These are phyloP conservation scores for Silvanus unidentatus DNA, from an alignment of 2,888 invertebrate genomes.

Conservation along the genomic window DNA sequence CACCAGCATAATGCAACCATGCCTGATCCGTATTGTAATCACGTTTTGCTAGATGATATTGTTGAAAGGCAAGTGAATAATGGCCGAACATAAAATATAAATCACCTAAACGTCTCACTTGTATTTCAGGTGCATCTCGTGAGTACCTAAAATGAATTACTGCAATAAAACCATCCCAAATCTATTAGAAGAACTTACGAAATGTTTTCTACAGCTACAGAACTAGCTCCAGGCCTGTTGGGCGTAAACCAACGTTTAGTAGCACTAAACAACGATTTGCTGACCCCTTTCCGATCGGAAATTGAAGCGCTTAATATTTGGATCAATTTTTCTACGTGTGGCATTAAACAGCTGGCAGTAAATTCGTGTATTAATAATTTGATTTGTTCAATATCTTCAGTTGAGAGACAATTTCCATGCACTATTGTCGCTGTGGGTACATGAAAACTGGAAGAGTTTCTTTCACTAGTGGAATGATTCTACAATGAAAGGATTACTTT, in stretches of 20 bases:
- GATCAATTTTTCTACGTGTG: conserved; percentile 88
- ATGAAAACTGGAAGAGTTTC: conserved; percentile 16
- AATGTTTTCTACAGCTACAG: conserved; percentile 69
- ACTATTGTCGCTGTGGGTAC: conserved; percentile 30
- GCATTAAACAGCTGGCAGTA: conserved; percentile 76
- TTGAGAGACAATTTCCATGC: conserved; percentile 73
- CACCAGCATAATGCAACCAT: conserved; percentile 95
- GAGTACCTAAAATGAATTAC: conserved; percentile 56
- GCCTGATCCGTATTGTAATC: conserved; percentile 97
- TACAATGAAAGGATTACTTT: too few relatives aligned
- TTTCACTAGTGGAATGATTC: conserved; percentile 26
- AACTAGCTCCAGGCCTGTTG: conserved; percentile 71
- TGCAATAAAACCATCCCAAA: neutral
- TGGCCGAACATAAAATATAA: conserved; percentile 94
- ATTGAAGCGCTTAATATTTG: conserved; percentile 70
- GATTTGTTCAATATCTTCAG: conserved; percentile 79
- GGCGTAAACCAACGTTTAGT: conserved; percentile 95
- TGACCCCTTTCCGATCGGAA: conserved; percentile 85
- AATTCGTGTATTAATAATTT: conserved; percentile 83
- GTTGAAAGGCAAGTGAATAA: conserved; percentile 85
- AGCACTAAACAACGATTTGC: conserved; percentile 86
- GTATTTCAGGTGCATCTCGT: conserved; percentile 82
- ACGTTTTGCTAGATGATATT: conserved; percentile 93
- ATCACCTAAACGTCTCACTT: conserved; percentile 88
- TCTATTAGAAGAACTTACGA: conserved; percentile 57